Percentiles rank a stretch among this genome's conserved stretches.
phyloP scores from a whole-genome alignment of 2,113 vertebrate species.

The Heptranchias perlo region DNA sequence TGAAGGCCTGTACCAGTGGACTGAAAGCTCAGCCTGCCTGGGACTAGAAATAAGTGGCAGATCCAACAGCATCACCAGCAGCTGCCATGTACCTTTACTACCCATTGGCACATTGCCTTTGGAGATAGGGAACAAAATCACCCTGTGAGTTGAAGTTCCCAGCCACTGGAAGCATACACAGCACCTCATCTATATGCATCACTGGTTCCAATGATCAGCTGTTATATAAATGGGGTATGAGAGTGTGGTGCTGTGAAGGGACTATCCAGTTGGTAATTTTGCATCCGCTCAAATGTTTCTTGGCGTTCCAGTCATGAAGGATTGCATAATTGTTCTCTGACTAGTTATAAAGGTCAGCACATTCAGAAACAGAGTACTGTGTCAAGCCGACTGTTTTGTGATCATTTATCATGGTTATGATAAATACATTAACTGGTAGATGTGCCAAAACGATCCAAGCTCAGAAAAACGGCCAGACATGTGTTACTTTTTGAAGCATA shows the following conservation, averaged over 20 bases:
- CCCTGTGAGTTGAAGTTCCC: not conserved
- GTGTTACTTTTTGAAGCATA: not conserved
- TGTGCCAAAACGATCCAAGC: conserved; percentile 6
- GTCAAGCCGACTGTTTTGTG: not conserved
- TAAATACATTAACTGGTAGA: not conserved
- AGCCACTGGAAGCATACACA: not conserved
- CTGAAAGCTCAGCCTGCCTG: not conserved
- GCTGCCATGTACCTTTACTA: not conserved
- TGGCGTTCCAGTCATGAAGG: not conserved
- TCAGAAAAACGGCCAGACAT: not conserved
- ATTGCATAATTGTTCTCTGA: not conserved
- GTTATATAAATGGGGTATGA: not conserved
- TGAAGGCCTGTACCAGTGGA: not conserved
- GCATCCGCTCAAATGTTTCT: not conserved
- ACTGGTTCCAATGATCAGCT: not conserved
- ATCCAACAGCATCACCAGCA: not conserved
- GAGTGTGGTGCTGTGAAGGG: not conserved
- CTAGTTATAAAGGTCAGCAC: not conserved
- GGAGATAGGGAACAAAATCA: not conserved
- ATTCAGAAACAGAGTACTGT: not conserved
- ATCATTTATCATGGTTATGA: not conserved
- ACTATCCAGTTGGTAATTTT: not conserved
- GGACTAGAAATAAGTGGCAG: not conserved
- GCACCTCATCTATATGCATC: not conserved
- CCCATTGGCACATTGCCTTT: not conserved